Conservation (phyloP, 1,140 invertebrate genomes). For the Drosophila azteca region DNA sequence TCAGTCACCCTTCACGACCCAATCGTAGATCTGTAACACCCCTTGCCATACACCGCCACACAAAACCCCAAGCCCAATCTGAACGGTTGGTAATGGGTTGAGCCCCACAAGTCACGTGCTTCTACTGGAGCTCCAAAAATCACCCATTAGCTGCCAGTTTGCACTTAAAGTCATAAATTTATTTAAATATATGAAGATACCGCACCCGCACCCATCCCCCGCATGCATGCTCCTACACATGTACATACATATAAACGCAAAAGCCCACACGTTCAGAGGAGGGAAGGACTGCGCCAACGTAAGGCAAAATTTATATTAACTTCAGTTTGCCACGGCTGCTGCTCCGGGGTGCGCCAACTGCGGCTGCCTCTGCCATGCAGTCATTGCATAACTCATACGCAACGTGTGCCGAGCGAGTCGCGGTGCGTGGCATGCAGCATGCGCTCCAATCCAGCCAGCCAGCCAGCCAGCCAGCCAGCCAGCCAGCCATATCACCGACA, state of each 20-base stretch:
- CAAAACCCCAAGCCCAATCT: background rate
- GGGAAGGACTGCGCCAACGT: conserved; percentile 36
- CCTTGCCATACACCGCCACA: too few species aligned
- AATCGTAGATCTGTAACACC: too few species aligned
- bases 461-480: conserved; percentile 45
- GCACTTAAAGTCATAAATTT: conserved; percentile 82
- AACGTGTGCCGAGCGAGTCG: conserved; percentile 62
- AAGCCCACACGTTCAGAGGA: conserved; percentile 24
- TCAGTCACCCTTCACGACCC: too few species aligned
- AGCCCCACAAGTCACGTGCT: conserved; percentile 48
- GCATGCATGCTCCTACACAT: conserved; percentile 17
- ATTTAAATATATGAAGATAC: conserved; percentile 72
- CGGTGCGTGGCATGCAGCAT: conserved; percentile 15
- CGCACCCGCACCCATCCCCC: background rate
- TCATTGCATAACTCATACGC: conserved; percentile 77
- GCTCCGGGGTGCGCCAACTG: background rate
- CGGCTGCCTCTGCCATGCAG: conserved; percentile 52
- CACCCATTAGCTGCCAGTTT: conserved; percentile 79
- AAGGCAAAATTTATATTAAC: conserved; percentile 80
- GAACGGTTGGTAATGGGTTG: background rate
- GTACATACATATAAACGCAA: conserved; percentile 23
- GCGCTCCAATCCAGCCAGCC: conserved; percentile 29
- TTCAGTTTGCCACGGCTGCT: conserved; percentile 60
- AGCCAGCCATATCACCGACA: conserved; percentile 66
- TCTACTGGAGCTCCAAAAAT: conserved; percentile 58